Conservation (phyloP, 2,113 vertebrate genomes). For the Colaptes auratus region DNA sequence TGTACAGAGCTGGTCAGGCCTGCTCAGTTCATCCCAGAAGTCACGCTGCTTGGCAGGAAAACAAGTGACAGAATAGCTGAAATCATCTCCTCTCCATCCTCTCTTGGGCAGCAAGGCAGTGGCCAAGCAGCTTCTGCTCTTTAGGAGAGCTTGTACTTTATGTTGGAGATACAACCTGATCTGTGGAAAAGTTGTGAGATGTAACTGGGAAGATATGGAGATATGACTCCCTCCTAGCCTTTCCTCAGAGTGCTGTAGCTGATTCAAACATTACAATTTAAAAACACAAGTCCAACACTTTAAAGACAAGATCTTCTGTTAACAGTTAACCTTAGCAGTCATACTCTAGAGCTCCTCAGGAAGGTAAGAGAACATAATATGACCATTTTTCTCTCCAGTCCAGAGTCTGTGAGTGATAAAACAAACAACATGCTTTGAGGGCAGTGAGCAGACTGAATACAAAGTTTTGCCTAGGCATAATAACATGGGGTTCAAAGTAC, state of each 20-base stretch:
- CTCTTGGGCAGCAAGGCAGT: not conserved
- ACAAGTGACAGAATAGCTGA: not conserved
- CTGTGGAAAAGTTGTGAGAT: not conserved
- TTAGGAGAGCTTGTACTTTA: accelerated
- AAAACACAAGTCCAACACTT: not conserved
- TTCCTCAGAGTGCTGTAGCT: not conserved
- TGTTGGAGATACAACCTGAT: not conserved
- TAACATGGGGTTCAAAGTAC: not conserved
- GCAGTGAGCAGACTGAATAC: not conserved
- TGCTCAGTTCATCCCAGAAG: not conserved
- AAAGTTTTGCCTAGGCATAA: not conserved
- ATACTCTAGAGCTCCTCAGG: not conserved
- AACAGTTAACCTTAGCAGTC: not conserved
- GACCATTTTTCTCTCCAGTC: not conserved
- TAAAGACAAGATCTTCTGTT: not conserved
- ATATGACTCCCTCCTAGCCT: not conserved
- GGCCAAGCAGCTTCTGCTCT: not conserved
- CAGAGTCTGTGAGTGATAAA: not conserved
- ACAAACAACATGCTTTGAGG: not conserved
- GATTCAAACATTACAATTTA: not conserved
- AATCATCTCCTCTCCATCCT: not conserved
- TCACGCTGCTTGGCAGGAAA: not conserved
- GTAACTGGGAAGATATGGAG: not conserved
- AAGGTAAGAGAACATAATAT: not conserved
- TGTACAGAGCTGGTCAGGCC: not conserved